A percentile compares a stretch with the other conserved stretches of the same genome.
Conservation (phyloP, 2,888 invertebrate genomes). For the Athalia cordata region DNA sequence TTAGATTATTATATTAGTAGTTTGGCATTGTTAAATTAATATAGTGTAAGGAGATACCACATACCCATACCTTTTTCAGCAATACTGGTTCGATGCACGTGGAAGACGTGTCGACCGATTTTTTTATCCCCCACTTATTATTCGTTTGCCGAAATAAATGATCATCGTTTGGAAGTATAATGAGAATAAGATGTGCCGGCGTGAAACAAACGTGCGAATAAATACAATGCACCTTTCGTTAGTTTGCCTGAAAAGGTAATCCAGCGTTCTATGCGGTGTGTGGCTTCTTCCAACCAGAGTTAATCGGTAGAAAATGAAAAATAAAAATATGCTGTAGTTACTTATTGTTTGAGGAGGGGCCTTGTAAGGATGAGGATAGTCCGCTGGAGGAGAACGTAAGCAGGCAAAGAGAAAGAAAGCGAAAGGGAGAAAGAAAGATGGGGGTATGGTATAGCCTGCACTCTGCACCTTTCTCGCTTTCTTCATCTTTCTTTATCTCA, state of each 20-base stretch:
- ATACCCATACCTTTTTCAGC: too few species aligned
- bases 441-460: constrained; percentile 3
- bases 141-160: too few species aligned
- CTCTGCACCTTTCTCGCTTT: constrained; percentile 4
- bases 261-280: constrained; percentile 29
- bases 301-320: constrained; percentile 53
- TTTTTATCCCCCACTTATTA: too few species aligned
- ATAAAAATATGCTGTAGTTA: constrained; percentile 48
- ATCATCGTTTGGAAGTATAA: not conserved
- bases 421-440: constrained; percentile 19
- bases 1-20: too few species aligned
- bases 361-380: constrained; percentile 9
- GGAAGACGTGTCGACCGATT: too few species aligned
- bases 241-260: constrained; percentile 41
- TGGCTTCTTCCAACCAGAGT: constrained; percentile 41
- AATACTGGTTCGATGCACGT: too few species aligned
- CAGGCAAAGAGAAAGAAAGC: not conserved
- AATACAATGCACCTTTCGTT: constrained; percentile 36
- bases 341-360: constrained; percentile 43
- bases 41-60: too few species aligned
- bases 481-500: not conserved
- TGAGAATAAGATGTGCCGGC: constrained; percentile 31
- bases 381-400: constrained; percentile 10
- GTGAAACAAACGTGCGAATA: constrained; percentile 38
- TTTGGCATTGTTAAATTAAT: too few species aligned